Conservation (phyloP, 2,113 vertebrate genomes). For the Petrocephalus zakoni region DNA sequence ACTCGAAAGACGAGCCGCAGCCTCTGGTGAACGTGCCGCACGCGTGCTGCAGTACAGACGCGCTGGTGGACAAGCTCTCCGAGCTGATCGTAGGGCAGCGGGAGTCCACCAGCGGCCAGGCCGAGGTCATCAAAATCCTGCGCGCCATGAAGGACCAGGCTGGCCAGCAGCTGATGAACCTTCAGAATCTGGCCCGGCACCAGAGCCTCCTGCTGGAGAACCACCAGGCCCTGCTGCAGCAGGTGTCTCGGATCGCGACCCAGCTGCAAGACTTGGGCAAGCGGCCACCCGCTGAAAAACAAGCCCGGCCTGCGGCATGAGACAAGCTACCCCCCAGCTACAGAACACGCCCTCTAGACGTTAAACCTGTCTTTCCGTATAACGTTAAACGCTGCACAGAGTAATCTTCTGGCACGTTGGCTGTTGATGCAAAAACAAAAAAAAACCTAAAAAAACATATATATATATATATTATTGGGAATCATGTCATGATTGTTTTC, state of each 20-base stretch:
- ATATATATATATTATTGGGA: neutral
- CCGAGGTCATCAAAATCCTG: slow-evolving; percentile 43
- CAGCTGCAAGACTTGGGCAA: slow-evolving; percentile 28
- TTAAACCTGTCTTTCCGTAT: neutral
- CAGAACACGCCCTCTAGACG: neutral
- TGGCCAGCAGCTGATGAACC: slow-evolving; percentile 41
- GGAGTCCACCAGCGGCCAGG: slow-evolving; percentile 37
- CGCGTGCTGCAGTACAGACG: slow-evolving; percentile 17
- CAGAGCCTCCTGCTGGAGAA: slow-evolving; percentile 63
- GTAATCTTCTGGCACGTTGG: neutral
- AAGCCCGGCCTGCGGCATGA: neutral
- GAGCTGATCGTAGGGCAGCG: slow-evolving; percentile 46
- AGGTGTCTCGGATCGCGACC: slow-evolving; percentile 32
- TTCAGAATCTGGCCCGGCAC: slow-evolving; percentile 53
- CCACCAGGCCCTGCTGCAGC: slow-evolving; percentile 51
- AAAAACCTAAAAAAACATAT: neutral
- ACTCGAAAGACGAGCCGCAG: neutral
- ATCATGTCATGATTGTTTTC: neutral
- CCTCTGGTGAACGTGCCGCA: neutral
- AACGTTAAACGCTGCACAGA: neutral
- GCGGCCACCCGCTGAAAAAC: neutral
- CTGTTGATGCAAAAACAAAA: neutral
- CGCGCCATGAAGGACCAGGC: slow-evolving; percentile 36
- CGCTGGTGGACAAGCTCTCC: slow-evolving; percentile 24
- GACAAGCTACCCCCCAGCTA: neutral